Conservation (phyloP, 1,140 invertebrate species). For the Drosophila carrolli region DNA sequence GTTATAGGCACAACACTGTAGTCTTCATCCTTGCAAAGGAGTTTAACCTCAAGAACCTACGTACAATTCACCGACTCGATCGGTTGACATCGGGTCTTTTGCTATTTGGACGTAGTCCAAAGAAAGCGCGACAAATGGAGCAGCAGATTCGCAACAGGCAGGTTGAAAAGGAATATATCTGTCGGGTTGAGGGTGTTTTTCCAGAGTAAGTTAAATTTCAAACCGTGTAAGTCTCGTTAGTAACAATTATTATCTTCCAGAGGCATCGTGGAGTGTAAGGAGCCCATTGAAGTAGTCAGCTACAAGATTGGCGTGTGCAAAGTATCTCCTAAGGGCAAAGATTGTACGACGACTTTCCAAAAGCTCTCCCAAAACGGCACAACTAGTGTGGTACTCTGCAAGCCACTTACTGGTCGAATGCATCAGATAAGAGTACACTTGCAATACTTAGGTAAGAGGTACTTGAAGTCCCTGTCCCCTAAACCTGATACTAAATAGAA, state of each 20-base stretch:
- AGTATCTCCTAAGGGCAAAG: constrained; percentile 96
- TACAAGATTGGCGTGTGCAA: constrained; percentile 98
- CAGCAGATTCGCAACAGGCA: constrained; percentile 96
- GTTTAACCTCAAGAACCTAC: constrained; percentile 96
- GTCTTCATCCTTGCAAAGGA: constrained; percentile 98
- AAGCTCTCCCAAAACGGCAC: constrained; percentile 94
- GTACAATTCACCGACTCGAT: constrained; percentile 96
- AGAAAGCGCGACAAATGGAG: constrained; percentile 96
- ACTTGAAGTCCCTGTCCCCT: not conserved
- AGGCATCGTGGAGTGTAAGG: constrained; percentile 91
- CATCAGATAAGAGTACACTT: constrained; percentile 99
- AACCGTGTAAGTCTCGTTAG: too few relatives aligned
- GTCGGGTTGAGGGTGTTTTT: constrained; percentile 98
- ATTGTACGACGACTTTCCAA: constrained; percentile 95
- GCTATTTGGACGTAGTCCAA: constrained; percentile 96
- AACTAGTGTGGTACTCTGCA: constrained; percentile 96
- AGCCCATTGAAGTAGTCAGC: constrained; percentile 97
- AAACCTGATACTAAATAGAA: not conserved
- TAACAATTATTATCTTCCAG: constrained; percentile 1
- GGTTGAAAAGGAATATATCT: constrained; percentile 98
- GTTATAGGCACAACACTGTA: constrained; percentile 98
- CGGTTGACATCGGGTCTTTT: constrained; percentile 97
- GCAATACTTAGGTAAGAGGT: constrained; percentile 89
- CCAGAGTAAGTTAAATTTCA: constrained; percentile 91
- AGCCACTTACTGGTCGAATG: constrained; percentile 97